Evolutionary conservation across 2,113 vertebrate species (phyloP), one percentile per base, ranked within the genome.

Genomic region (Entelurus aequoreus): DNA sequence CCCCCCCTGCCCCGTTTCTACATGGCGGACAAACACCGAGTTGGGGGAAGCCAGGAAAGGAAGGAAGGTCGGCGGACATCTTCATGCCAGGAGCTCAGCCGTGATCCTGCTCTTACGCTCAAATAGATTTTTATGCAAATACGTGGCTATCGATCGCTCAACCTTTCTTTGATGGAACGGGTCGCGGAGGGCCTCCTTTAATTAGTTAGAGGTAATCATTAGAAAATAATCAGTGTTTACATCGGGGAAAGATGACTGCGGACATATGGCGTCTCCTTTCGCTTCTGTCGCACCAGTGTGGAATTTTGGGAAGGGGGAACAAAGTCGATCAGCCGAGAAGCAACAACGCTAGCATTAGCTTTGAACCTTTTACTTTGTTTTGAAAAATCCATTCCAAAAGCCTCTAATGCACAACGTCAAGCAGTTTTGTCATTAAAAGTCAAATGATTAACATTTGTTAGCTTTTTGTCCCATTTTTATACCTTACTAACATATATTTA

Each of bases 121-220:
- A 88, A 90, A 91, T 88, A 87, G 88, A 90, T 89, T 89, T 89
- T 90, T 87, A 92, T 91, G 89, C 86, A 90, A 88, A 91, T 90
- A 82, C 67, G 60, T 72, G 70, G 65, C 67, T 68, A 90, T 92
- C 69, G 88, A 91, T 89, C 54, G 62, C 68, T 67, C 74, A 16
- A 66, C 66, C 76, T 76, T 77, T 83, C 82, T 82, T 85, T 81
- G 75, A 87, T 82, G 73, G 72, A 84, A 77, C 54, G 42, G 66
- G 75, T 80, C 77, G 70, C 68, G 71, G 77, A 75, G 83, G 82
- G 73, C 77, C 63, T 67, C 78, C 79, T 77, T 76, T 86, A 85
- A 89, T 91, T 86, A 87, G 83, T 85, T 81, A 57, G 71, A 84
- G 82, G 86, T 87, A 85, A 89, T 89, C 84, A 85, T 86, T 90